phyloP scores from a whole-genome alignment of 1,140 invertebrate species.

The Xylocopa sonorina region DNA sequence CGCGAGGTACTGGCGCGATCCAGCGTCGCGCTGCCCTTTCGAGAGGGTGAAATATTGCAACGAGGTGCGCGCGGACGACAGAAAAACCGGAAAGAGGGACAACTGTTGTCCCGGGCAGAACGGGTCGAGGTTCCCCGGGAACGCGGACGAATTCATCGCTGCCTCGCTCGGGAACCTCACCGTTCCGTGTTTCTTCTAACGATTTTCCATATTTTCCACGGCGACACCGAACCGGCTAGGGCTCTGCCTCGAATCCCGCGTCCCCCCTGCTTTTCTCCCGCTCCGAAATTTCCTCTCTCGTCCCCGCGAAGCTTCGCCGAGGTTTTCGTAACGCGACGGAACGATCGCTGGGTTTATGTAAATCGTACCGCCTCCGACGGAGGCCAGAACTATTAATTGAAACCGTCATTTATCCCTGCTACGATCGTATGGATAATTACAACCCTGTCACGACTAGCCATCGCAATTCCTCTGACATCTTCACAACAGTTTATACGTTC shows the following conservation, averaged over 20 bases:
- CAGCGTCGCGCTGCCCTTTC: conserved; percentile 46
- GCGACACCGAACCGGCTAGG: conserved; percentile 14
- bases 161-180: conserved; percentile 32
- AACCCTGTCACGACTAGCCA: conserved; percentile 3
- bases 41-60: conserved; percentile 63
- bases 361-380: background rate
- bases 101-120: conserved; percentile 46
- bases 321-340: background rate
- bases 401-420: background rate
- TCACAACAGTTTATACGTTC: background rate
- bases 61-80: conserved; percentile 48
- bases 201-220: conserved; percentile 67
- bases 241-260: conserved; percentile 18
- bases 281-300: background rate
- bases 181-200: conserved; percentile 64
- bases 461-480: background rate
- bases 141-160: conserved; percentile 58
- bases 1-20: conserved; percentile 29
- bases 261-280: conserved; percentile 12
- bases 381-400: conserved; percentile 18
- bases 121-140: conserved; percentile 10
- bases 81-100: conserved; percentile 52
- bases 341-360: conserved; percentile 2
- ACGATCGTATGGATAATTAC: conserved; percentile 12
- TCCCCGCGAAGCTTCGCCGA: no score